These are phyloP conservation scores for Antitype chi DNA, from an alignment of 2,888 invertebrate species.

Conservation along the genomic window DNA sequence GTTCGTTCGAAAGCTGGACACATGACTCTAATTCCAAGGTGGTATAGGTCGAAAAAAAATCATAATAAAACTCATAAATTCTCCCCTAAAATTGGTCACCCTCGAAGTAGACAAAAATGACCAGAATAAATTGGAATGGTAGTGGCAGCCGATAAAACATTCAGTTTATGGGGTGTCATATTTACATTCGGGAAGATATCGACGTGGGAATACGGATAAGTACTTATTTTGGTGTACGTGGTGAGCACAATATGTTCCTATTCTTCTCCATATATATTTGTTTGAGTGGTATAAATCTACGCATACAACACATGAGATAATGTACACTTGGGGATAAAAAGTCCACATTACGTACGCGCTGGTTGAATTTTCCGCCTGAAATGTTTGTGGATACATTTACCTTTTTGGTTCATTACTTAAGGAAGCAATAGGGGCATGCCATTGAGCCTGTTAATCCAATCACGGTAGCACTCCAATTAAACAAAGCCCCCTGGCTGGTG, in stretches of 20 bases:
- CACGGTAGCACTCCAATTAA: slow-evolving; percentile 85
- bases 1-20: slow-evolving; percentile 63
- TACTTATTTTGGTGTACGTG: slow-evolving; percentile 72
- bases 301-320: slow-evolving; percentile 43
- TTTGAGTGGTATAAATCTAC: slow-evolving; percentile 54
- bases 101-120: slow-evolving; percentile 89
- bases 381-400: slow-evolving; percentile 67
- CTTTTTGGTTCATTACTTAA: slow-evolving; percentile 74
- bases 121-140: slow-evolving; percentile 90
- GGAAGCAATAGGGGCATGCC: slow-evolving; percentile 70
- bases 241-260: slow-evolving; percentile 73
- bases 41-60: slow-evolving; percentile 81
- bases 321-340: slow-evolving; percentile 44
- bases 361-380: slow-evolving; percentile 52
- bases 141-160: slow-evolving; percentile 89
- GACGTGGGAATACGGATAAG: slow-evolving; percentile 85
- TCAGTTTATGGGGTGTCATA: slow-evolving; percentile 90
- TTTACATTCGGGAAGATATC: slow-evolving; percentile 88
- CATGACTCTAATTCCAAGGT: slow-evolving; percentile 74
- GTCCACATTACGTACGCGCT: slow-evolving; percentile 44
- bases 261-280: slow-evolving; percentile 59
- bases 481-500: slow-evolving; percentile 82
- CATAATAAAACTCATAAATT: slow-evolving; percentile 85
- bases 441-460: slow-evolving; percentile 81
- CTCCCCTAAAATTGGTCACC: slow-evolving; percentile 88